Conservation (phyloP, 64 coral and sea anemone genomes). For the Montipora efflorescens region DNA sequence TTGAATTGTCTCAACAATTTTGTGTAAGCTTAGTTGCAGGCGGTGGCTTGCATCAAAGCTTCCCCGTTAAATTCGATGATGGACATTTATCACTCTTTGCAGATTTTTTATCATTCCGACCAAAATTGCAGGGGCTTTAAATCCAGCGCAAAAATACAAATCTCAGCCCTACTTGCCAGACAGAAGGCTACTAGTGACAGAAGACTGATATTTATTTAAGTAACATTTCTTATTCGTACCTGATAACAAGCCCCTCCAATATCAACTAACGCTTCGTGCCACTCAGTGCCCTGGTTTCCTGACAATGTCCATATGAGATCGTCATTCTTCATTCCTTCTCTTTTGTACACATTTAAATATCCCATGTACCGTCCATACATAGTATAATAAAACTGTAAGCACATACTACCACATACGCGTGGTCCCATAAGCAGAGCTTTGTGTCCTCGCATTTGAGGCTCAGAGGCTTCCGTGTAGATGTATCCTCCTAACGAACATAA, state of each 20-base stretch:
- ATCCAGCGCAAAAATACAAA: too few relatives aligned
- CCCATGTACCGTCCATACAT: constrained; percentile 75
- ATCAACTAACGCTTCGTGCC: constrained; percentile 82
- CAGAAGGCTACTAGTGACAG: too few relatives aligned
- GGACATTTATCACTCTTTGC: too few relatives aligned
- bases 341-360: constrained; percentile 73
- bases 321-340: constrained; percentile 58
- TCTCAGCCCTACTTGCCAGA: too few relatives aligned
- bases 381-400: constrained; percentile 81
- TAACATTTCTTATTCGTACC: constrained; percentile 13
- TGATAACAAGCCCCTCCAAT: constrained; percentile 89
- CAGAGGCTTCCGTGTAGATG: constrained; percentile 70
- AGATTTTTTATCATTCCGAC: too few relatives aligned
- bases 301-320: constrained; percentile 77
- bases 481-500: constrained; percentile 61
- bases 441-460: not conserved
- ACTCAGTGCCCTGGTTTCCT: constrained; percentile 75
- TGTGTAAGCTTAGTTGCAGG: too few relatives aligned
- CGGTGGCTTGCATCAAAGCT: too few relatives aligned
- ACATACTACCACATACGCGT: constrained; percentile 76
- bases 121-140: too few relatives aligned
- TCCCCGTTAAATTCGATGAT: too few relatives aligned
- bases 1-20: too few relatives aligned
- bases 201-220: too few relatives aligned
- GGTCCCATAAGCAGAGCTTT: constrained; percentile 70